These are phyloP conservation scores for Mongoloraphidia duomilia DNA, from an alignment of 2,888 invertebrate genomes.

Conservation along the genomic window DNA sequence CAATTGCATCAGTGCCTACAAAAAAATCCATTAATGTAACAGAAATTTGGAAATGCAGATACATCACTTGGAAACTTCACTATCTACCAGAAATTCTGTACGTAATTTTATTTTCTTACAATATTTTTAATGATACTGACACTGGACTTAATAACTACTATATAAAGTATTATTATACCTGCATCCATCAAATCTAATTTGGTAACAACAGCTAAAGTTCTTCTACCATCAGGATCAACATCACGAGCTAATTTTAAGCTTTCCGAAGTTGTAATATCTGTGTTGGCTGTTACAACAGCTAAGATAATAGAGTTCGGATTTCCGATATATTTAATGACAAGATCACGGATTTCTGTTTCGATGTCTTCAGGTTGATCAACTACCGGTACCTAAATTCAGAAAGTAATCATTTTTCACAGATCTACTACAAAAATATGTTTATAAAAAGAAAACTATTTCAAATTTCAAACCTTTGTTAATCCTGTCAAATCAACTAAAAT, in stretches of 20 bases:
- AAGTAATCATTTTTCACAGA: background rate
- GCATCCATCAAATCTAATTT: slow-evolving; percentile 99
- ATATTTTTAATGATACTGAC: too few species aligned
- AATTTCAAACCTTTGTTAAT: slow-evolving; percentile 65
- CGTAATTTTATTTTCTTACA: too few species aligned
- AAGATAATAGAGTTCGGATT: slow-evolving; percentile 97
- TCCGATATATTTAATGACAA: slow-evolving; percentile 78
- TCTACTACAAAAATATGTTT: background rate
- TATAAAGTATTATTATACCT: slow-evolving; percentile 31
- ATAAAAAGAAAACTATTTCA: slow-evolving; percentile 3
- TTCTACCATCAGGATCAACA: slow-evolving; percentile 88
- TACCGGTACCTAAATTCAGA: slow-evolving; percentile 59
- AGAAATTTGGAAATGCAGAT: slow-evolving; percentile 1
- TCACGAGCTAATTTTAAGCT: slow-evolving; percentile 92
- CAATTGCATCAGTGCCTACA: slow-evolving; percentile 93
- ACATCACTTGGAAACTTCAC: background rate
- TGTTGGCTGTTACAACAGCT: slow-evolving; percentile 95
- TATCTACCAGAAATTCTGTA: too few species aligned
- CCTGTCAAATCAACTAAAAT: slow-evolving; percentile 97
- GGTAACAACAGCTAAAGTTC: slow-evolving; percentile 95
- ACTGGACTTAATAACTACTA: too few species aligned
- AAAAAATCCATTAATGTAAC: slow-evolving; percentile 5
- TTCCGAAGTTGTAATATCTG: slow-evolving; percentile 98
- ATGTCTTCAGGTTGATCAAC: slow-evolving; percentile 99
- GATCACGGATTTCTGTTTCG: slow-evolving; percentile 79